Percentiles rank a stretch among this genome's conserved stretches.
These are phyloP conservation scores for Himantopus leucocephalus DNA, from an alignment of 2,113 vertebrate genomes.

Conservation along the genomic window DNA sequence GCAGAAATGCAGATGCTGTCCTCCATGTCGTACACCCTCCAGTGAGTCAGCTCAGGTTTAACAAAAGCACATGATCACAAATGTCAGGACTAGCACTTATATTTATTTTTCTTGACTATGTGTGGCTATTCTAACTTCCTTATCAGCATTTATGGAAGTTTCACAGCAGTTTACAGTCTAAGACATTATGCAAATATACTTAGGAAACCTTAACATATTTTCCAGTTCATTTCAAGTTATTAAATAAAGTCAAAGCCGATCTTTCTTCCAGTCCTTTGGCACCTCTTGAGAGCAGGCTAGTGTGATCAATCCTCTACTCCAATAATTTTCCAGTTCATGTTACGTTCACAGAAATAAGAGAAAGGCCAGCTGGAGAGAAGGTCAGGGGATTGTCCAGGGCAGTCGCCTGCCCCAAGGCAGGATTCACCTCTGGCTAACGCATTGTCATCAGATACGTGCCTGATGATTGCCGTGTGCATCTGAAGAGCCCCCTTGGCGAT, in stretches of 20 bases:
- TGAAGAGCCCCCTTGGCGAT: not conserved
- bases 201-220: not conserved
- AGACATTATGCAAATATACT: not conserved
- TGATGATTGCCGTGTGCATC: not conserved
- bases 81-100: not conserved
- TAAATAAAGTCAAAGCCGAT: not conserved
- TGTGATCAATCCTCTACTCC: not conserved
- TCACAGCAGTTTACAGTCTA: not conserved
- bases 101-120: not conserved
- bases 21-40: not conserved
- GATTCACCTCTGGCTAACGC: not conserved
- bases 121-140: not conserved
- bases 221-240: not conserved
- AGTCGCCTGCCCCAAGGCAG: not conserved
- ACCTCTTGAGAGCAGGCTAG: not conserved
- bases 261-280: not conserved
- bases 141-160: not conserved
- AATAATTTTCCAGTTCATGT: not conserved
- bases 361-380: not conserved
- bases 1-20: not conserved
- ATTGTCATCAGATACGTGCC: not conserved
- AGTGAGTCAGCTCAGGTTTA: not conserved
- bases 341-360: not conserved
- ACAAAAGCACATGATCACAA: not conserved
- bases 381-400: not conserved